Conservation (phyloP, 2,113 vertebrate species). For the Ceyx cyanopectus region DNA sequence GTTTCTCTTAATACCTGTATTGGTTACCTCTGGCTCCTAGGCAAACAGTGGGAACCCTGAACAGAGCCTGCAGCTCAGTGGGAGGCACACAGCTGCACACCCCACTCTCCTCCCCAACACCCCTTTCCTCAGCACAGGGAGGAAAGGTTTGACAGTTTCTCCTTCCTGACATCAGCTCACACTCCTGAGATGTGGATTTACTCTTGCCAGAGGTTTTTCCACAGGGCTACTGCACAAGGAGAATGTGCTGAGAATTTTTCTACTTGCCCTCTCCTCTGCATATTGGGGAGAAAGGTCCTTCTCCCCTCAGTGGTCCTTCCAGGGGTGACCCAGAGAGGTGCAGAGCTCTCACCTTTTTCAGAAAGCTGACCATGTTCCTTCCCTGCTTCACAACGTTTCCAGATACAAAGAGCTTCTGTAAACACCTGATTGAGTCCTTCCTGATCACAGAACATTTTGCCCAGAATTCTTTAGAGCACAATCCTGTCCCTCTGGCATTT, state of each 20-base stretch:
- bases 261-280: background rate
- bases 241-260: background rate
- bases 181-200: background rate
- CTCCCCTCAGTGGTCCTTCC: rapidly evolving
- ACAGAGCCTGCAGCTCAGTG: background rate
- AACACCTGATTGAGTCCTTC: background rate
- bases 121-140: background rate
- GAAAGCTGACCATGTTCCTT: background rate
- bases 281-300: background rate
- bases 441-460: background rate
- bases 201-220: background rate
- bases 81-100: background rate
- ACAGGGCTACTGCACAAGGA: background rate
- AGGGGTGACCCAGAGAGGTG: background rate
- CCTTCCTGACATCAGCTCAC: background rate
- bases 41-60: background rate
- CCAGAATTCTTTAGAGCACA: background rate
- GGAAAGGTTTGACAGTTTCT: background rate
- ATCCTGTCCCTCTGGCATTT: background rate
- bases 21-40: background rate
- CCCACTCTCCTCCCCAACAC: background rate
- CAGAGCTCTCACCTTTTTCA: background rate
- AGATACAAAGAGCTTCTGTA: background rate
- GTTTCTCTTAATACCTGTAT: background rate
- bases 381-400: background rate